These are phyloP conservation scores for Dyspetes luteomarginatus DNA, from an alignment of 2,888 invertebrate genomes.

Conservation along the genomic window DNA sequence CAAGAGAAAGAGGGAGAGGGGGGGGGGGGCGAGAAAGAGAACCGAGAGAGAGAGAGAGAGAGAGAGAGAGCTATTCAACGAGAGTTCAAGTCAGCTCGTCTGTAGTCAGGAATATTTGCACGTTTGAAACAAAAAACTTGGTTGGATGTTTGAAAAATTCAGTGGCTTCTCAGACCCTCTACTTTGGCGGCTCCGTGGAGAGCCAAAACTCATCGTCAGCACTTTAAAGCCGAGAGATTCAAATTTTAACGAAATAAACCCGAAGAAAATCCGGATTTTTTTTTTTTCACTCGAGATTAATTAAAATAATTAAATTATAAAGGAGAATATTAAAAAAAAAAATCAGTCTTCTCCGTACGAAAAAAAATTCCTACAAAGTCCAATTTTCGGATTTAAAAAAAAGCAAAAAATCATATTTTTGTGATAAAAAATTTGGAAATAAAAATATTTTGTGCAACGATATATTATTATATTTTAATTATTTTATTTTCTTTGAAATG, in stretches of 20 bases:
- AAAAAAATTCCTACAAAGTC: no score
- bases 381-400: background rate
- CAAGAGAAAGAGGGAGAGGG: slow-evolving; percentile 4
- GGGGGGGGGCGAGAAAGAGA: no score
- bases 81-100: slow-evolving; percentile 45
- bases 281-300: background rate
- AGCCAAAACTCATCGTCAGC: slow-evolving; percentile 32
- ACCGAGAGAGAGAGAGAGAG: slow-evolving; percentile 18
- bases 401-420: background rate
- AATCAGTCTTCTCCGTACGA: no score
- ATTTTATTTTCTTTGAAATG: slow-evolving; percentile 22
- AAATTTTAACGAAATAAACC: slow-evolving; percentile 27
- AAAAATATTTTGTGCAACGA: slow-evolving; percentile 50
- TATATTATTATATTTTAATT: no score
- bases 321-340: no score
- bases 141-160: slow-evolving; percentile 72
- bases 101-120: slow-evolving; percentile 72
- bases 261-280: background rate
- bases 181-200: slow-evolving; percentile 43
- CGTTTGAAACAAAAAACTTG: slow-evolving; percentile 68
- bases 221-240: slow-evolving; percentile 63
- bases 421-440: background rate
- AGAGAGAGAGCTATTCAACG: slow-evolving; percentile 54
- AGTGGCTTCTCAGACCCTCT: slow-evolving; percentile 66
- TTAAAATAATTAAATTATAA: background rate